A percentile compares a stretch with the other conserved stretches of the same genome.
Conservation (phyloP, 2,797 vertebrate species). For the Carapus acus region DNA sequence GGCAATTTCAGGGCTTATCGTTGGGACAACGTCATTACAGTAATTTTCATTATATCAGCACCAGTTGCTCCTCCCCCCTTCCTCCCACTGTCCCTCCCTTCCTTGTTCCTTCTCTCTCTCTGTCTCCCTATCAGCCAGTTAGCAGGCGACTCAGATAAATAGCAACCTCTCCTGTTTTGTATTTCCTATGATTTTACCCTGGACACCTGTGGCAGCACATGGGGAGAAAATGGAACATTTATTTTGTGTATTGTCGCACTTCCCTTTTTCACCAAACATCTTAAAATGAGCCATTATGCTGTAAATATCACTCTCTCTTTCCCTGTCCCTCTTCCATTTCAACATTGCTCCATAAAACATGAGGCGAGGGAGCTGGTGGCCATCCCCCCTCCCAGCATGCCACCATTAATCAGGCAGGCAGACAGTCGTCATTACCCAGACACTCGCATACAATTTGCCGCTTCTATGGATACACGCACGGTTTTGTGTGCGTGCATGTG, state of each 20-base stretch:
- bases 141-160: not conserved
- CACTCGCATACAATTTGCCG: constrained; percentile 25
- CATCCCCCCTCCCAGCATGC: constrained; percentile 10
- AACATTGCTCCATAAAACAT: constrained; percentile 24
- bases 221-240: not conserved
- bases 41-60: constrained; percentile 22
- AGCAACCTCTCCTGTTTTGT: not conserved
- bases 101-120: too few species aligned
- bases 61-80: not conserved
- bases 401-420: constrained; percentile 28
- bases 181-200: constrained; percentile 6
- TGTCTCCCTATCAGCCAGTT: constrained; percentile 7
- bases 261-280: constrained; percentile 5
- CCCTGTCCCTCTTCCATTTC: constrained; percentile 8
- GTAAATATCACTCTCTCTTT: too few species aligned
- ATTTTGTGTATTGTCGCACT: not conserved
- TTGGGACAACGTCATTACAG: not conserved
- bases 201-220: not conserved
- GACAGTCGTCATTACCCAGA: constrained; percentile 28
- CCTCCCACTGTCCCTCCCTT: too few species aligned
- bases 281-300: too few species aligned
- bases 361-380: constrained; percentile 19
- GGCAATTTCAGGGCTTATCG: constrained; percentile 17
- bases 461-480: not conserved
- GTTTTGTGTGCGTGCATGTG: not conserved